A percentile compares a stretch with the other conserved stretches of the same genome.
phyloP scores from a whole-genome alignment of 2,888 invertebrate genomes.

The Automeris io region DNA sequence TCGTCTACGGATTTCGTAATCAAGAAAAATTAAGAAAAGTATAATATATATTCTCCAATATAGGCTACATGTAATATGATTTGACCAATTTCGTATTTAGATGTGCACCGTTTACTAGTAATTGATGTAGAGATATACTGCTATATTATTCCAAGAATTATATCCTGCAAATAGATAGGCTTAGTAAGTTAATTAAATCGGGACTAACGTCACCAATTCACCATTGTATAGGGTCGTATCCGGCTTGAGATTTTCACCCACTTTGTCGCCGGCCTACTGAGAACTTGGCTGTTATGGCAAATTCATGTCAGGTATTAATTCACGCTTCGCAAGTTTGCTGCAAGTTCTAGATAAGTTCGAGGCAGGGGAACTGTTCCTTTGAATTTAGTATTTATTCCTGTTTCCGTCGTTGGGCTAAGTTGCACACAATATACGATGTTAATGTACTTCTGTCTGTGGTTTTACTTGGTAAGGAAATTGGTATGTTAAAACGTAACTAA shows the following conservation, averaged over 20 bases:
- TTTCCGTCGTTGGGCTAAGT: slow-evolving; percentile 19
- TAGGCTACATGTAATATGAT: too few relatives aligned
- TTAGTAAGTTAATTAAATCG: slow-evolving; percentile 34
- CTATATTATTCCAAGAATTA: slow-evolving; percentile 32
- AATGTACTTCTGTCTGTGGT: neutral
- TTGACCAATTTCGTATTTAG: too few relatives aligned
- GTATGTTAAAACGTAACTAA: too few relatives aligned
- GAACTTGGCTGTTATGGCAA: slow-evolving; percentile 70
- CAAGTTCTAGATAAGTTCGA: slow-evolving; percentile 41
- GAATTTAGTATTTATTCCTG: slow-evolving; percentile 66
- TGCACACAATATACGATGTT: neutral
- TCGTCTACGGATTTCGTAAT: too few relatives aligned
- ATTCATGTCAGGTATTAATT: slow-evolving; percentile 77
- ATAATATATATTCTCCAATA: too few relatives aligned
- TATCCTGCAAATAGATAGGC: slow-evolving; percentile 56
- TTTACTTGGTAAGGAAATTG: too few relatives aligned
- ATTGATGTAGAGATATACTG: too few relatives aligned
- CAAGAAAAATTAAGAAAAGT: too few relatives aligned
- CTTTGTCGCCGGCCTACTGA: slow-evolving; percentile 53
- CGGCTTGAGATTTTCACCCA: slow-evolving; percentile 59
- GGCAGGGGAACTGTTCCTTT: slow-evolving; percentile 52
- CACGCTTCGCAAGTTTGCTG: slow-evolving; percentile 51
- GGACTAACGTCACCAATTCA: slow-evolving; percentile 59
- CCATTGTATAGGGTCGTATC: slow-evolving; percentile 45
- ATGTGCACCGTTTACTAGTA: too few relatives aligned